Evolutionary conservation across 2,797 vertebrate genomes (phyloP).

Genomic region (Aeoliscus strigatus): DNA sequence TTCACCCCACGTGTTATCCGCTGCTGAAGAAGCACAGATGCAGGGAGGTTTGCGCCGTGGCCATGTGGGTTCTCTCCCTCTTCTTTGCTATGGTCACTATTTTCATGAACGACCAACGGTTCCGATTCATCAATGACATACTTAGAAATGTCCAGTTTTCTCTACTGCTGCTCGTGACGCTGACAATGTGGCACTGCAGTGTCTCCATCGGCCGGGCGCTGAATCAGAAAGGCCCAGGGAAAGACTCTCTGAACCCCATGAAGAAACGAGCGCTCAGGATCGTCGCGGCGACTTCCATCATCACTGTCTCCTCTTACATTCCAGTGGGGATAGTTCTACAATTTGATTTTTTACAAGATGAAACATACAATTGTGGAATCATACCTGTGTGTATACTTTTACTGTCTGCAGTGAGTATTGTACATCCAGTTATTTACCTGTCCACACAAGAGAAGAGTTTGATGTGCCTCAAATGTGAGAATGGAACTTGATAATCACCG

Average conservation of each 20-base stretch:
- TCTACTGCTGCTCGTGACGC: rapidly evolving
- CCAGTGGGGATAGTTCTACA: neutral
- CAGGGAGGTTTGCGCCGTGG: slow-evolving; percentile 19
- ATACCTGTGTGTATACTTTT: rapidly evolving
- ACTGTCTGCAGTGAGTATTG: slow-evolving; percentile 25
- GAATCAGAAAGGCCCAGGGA: slow-evolving; percentile 11
- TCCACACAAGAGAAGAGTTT: slow-evolving; percentile 10
- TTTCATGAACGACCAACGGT: rapidly evolving
- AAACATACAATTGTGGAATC: rapidly evolving
- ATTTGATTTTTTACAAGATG: rapidly evolving
- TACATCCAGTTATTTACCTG: slow-evolving; percentile 41
- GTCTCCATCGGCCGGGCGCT: slow-evolving; percentile 1
- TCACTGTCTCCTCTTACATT: slow-evolving; percentile 17
- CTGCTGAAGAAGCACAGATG: slow-evolving; percentile 43
- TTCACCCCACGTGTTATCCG: slow-evolving; percentile 32
- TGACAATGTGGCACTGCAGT: slow-evolving; percentile 10
- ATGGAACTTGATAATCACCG: no score
- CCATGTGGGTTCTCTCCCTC: slow-evolving; percentile 24
- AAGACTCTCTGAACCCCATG: slow-evolving; percentile 13
- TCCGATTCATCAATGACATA: rapidly evolving
- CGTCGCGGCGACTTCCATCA: neutral
- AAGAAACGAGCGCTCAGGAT: slow-evolving; percentile 36
- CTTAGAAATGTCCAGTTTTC: rapidly evolving
- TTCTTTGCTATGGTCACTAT: rapidly evolving
- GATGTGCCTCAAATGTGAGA: no score